Percentiles rank a stretch among this genome's conserved stretches.
phyloP scores from a whole-genome alignment of 2,888 invertebrate species.

The Tribolium freemani region DNA sequence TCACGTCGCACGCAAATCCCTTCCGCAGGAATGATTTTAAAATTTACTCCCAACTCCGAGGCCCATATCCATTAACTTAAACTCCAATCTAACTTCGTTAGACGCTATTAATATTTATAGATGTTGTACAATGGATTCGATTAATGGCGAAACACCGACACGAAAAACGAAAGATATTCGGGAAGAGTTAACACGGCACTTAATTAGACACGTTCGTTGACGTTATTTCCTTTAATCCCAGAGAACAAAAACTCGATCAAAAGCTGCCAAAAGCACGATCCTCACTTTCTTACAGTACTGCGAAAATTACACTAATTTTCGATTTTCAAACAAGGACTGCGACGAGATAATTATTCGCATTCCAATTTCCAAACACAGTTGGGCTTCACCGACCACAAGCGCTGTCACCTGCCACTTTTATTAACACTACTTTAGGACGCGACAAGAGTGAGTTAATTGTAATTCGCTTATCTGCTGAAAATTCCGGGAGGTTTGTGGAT shows the following conservation, averaged over 20 bases:
- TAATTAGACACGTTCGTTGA: slow-evolving; percentile 28
- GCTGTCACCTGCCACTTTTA: background rate
- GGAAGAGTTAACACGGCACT: slow-evolving; percentile 1
- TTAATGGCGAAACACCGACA: slow-evolving; percentile 11
- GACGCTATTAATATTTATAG: slow-evolving; percentile 26
- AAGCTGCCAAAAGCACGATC: background rate
- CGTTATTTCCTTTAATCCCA: slow-evolving; percentile 17
- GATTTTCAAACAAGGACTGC: background rate
- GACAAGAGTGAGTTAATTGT: background rate
- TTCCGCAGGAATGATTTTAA: slow-evolving; percentile 7
- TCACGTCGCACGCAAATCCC: slow-evolving; percentile 12
- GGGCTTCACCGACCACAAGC: background rate
- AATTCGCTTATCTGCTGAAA: background rate
- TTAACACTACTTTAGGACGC: background rate
- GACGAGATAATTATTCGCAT: background rate
- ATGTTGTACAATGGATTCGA: slow-evolving; percentile 15
- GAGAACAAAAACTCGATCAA: slow-evolving; percentile 6
- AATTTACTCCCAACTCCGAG: background rate
- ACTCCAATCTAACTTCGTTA: slow-evolving; percentile 14
- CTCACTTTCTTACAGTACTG: background rate
- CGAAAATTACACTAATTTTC: background rate
- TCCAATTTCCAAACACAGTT: background rate
- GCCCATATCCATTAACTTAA: slow-evolving; percentile 6
- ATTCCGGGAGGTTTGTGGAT: background rate
- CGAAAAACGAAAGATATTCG: background rate